These are phyloP conservation scores for Drosophila nr. medialis DNA, from an alignment of 2,888 invertebrate species.

Conservation along the genomic window DNA sequence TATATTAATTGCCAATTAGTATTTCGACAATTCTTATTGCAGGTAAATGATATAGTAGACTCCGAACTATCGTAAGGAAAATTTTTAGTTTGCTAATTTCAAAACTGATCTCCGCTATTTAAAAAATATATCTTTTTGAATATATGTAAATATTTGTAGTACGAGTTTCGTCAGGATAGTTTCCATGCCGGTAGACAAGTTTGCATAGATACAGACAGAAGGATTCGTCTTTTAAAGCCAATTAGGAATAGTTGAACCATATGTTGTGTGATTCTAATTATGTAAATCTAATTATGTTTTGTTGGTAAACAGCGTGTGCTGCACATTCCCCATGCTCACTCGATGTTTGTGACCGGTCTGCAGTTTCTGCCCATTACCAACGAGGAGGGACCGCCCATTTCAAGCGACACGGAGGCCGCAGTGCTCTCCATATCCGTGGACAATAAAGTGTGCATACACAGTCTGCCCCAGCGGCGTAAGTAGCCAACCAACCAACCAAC, in stretches of 20 bases:
- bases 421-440: conserved; percentile 98
- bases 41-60: too few species aligned
- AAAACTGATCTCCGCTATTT: not conserved
- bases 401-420: conserved; percentile 92
- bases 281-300: conserved; percentile 13
- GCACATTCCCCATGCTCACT: conserved; percentile 93
- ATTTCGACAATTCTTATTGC: not conserved
- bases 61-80: too few species aligned
- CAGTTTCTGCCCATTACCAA: conserved; percentile 93
- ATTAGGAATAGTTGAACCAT: too few species aligned
- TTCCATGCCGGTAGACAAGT: not conserved
- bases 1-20: not conserved
- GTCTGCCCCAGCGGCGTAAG: conserved; percentile 92
- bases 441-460: conserved; percentile 95
- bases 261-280: too few species aligned
- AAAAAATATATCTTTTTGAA: not conserved
- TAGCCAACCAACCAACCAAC: fast-evolving
- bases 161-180: not conserved
- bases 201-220: not conserved
- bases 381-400: conserved; percentile 89
- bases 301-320: conserved; percentile 89
- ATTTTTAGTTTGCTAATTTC: not conserved
- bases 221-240: not conserved
- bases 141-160: not conserved
- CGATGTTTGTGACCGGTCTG: conserved; percentile 98